phyloP scores from a whole-genome alignment of 2,888 invertebrate genomes.

The Leucophora obtusa region DNA sequence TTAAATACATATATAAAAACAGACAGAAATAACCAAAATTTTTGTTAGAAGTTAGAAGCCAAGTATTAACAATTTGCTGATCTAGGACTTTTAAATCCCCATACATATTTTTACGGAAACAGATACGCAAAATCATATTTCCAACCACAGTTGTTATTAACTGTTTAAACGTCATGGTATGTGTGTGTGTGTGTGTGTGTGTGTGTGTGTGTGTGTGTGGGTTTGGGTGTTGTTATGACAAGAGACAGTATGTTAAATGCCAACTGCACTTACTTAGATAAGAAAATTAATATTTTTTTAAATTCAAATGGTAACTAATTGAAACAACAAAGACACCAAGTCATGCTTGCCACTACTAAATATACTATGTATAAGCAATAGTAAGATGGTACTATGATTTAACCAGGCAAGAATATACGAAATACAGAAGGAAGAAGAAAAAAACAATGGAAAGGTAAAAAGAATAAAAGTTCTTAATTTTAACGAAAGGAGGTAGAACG shows the following conservation, averaged over 20 bases:
- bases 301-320: conserved; percentile 60
- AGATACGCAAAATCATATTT: background rate
- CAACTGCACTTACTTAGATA: conserved; percentile 59
- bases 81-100: conserved; percentile 37
- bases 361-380: too few species aligned
- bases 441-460: background rate
- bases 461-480: background rate
- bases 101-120: conserved; percentile 9
- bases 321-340: conserved; percentile 44
- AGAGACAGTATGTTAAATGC: conserved; percentile 53
- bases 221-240: conserved; percentile 3
- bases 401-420: background rate
- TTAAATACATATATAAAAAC: background rate
- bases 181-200: too few species aligned
- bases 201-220: background rate
- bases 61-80: conserved; percentile 45
- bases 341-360: background rate
- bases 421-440: background rate
- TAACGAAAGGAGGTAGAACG: background rate
- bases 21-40: conserved; percentile 24
- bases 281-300: conserved; percentile 47
- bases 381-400: background rate
- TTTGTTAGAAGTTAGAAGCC: conserved; percentile 36
- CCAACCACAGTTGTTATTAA: conserved; percentile 25
- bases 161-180: background rate